Percentiles rank a stretch among this genome's conserved stretches.
phyloP scores from a whole-genome alignment of 1,140 invertebrate genomes.

The Chionoecetes opilio region DNA sequence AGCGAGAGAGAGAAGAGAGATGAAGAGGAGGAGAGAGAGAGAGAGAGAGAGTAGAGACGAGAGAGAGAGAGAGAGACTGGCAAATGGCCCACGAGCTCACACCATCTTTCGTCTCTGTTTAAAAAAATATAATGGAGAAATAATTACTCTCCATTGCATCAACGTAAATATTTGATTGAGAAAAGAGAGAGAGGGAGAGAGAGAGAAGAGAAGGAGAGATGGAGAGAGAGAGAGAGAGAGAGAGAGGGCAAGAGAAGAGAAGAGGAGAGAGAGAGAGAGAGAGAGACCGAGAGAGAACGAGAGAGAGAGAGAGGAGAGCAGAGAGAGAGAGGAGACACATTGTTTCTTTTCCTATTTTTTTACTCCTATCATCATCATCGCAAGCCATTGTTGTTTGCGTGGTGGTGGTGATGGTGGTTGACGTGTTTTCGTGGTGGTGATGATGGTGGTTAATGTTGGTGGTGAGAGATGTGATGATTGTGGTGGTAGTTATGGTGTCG shows the following conservation, averaged over 20 bases:
- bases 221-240: background rate
- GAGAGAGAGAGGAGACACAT: no score
- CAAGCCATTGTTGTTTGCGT: no score
- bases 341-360: no score
- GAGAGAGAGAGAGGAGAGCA: no score
- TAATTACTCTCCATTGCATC: background rate
- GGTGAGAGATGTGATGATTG: no score
- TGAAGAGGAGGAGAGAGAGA: background rate
- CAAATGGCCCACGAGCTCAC: background rate
- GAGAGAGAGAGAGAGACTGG: constrained; percentile 21
- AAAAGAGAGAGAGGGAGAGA: background rate
- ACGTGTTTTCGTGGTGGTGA: no score
- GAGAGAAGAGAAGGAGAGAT: background rate
- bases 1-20: no score
- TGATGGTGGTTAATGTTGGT: no score
- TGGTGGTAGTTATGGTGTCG: no score
- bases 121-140: background rate
- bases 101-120: background rate
- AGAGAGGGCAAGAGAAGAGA: background rate
- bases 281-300: no score
- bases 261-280: background rate
- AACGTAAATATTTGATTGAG: background rate
- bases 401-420: no score
- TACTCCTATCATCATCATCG: no score
- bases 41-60: background rate